phyloP scores from a whole-genome alignment of 2,797 vertebrate genomes.

The Cyclura pinguis region DNA sequence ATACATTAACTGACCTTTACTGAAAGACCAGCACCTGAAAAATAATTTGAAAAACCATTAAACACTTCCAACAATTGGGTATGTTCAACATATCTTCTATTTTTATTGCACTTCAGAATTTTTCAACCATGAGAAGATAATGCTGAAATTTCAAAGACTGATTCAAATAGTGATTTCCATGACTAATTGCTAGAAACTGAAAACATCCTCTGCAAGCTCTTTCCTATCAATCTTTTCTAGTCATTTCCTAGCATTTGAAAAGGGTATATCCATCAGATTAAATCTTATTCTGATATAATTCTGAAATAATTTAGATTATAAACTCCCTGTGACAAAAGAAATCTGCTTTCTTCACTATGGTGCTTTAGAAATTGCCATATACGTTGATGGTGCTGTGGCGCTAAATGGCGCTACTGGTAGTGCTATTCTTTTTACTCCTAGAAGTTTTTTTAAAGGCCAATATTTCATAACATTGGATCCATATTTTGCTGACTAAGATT shows the following conservation, averaged over 20 bases:
- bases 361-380: neutral
- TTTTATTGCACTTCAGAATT: neutral
- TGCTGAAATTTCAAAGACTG: neutral
- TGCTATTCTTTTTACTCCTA: neutral
- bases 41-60: conserved; percentile 28
- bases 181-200: neutral
- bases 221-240: neutral
- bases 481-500: neutral
- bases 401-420: no score
- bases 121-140: neutral
- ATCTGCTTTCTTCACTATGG: no score
- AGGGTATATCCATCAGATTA: neutral
- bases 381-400: neutral
- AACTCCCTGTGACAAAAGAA: neutral
- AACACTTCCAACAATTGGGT: neutral
- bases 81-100: neutral
- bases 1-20: conserved; percentile 18
- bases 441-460: neutral
- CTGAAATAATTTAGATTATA: neutral
- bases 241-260: neutral
- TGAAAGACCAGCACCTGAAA: conserved; percentile 5
- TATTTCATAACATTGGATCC: neutral
- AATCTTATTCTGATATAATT: neutral
- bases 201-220: neutral
- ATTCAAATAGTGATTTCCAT: neutral